phyloP scores from a whole-genome alignment of 2,797 vertebrate genomes.

The Sarcoramphus papa region DNA sequence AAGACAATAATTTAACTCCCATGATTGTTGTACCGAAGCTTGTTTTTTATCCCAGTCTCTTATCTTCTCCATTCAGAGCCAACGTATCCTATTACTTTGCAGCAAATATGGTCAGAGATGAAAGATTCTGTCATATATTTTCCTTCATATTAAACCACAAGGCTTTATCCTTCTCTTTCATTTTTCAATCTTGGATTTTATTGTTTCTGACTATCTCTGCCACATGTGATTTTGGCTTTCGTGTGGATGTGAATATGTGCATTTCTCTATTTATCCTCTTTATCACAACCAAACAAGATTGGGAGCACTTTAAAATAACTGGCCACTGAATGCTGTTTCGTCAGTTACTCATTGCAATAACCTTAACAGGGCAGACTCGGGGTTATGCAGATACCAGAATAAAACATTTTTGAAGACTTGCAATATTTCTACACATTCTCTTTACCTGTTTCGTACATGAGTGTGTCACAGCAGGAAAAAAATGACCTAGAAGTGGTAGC shows the following conservation, averaged over 20 bases:
- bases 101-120: conserved; percentile 67
- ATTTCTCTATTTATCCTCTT: conserved; percentile 63
- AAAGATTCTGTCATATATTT: conserved; percentile 69
- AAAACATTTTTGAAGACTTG: background rate
- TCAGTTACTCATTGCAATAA: conserved; percentile 65
- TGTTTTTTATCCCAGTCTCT: conserved; percentile 59
- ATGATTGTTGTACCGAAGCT: background rate
- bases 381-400: background rate
- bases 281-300: conserved; percentile 61
- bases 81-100: conserved; percentile 62
- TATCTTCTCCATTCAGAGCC: conserved; percentile 66
- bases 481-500: background rate
- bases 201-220: conserved; percentile 69
- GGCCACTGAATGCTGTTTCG: conserved; percentile 39
- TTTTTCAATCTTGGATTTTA: conserved; percentile 61
- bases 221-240: conserved; percentile 59
- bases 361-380: background rate
- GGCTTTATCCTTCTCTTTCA: conserved; percentile 56
- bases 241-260: conserved; percentile 16
- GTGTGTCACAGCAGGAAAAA: background rate
- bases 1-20: conserved; percentile 51
- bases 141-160: conserved; percentile 59
- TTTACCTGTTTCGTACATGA: background rate
- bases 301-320: conserved; percentile 61
- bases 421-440: background rate